These are phyloP conservation scores for Saturnia pavonia DNA, from an alignment of 2,888 invertebrate species.

Conservation along the genomic window DNA sequence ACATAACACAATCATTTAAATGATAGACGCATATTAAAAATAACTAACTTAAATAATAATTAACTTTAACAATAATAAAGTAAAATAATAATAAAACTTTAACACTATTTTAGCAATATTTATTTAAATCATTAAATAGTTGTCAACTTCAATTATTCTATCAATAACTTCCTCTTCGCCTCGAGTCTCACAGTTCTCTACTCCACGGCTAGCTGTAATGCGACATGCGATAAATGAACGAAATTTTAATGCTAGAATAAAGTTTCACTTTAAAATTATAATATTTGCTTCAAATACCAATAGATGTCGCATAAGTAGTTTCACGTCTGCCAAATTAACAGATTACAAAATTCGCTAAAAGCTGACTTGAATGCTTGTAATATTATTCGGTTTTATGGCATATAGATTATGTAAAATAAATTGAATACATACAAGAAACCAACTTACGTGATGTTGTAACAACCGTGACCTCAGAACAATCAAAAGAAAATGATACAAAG, in stretches of 20 bases:
- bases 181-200: too few species aligned
- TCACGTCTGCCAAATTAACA: background rate
- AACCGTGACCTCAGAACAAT: background rate
- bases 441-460: background rate
- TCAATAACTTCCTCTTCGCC: too few species aligned
- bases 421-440: background rate
- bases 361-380: background rate
- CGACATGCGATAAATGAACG: too few species aligned
- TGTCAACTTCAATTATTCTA: too few species aligned
- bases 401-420: conserved; percentile 9
- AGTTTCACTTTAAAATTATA: too few species aligned
- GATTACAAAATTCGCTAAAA: background rate
- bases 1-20: too few species aligned
- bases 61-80: too few species aligned
- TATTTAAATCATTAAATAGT: too few species aligned
- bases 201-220: too few species aligned
- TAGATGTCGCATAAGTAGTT: background rate
- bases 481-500: background rate
- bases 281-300: background rate
- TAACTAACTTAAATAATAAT: too few species aligned
- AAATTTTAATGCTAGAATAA: background rate
- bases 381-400: background rate
- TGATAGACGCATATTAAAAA: too few species aligned
- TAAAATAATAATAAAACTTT: background rate
- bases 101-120: background rate